These are phyloP conservation scores for Ataeniobius toweri DNA, from an alignment of 2,797 vertebrate genomes.

Conservation along the genomic window DNA sequence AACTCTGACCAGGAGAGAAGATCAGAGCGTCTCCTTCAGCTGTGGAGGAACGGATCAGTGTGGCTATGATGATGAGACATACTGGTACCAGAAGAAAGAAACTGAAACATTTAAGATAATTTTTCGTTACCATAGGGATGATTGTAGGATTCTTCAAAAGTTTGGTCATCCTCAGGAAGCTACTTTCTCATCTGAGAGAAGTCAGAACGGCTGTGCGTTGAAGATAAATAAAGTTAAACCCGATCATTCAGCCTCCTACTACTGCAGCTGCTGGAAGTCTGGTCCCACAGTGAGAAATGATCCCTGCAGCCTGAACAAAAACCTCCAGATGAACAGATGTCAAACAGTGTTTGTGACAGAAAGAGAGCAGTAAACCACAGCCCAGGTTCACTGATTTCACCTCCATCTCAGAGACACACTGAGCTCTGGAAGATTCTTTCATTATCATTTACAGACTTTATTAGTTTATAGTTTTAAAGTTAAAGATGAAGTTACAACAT, in stretches of 20 bases:
- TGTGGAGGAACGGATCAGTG: not conserved
- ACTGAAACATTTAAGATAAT: too few species aligned
- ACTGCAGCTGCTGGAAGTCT: not conserved
- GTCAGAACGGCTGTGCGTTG: not conserved
- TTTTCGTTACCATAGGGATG: fast-evolving
- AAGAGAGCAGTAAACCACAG: too few species aligned
- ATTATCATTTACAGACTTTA: too few species aligned
- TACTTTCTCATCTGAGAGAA: slow-evolving; percentile 5
- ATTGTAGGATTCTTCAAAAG: fast-evolving
- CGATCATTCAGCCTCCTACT: slow-evolving; percentile 9
- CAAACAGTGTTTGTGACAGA: too few species aligned
- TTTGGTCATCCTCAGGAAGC: slow-evolving; percentile 10
- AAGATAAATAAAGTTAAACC: not conserved
- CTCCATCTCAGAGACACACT: too few species aligned
- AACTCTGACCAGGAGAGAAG: not conserved
- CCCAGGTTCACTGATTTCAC: too few species aligned
- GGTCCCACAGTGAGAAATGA: not conserved
- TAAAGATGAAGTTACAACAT: too few species aligned
- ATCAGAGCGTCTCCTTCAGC: not conserved
- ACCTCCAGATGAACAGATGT: not conserved
- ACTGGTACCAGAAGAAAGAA: slow-evolving; percentile 20
- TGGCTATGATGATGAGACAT: fast-evolving
- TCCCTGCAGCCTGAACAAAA: slow-evolving; percentile 15
- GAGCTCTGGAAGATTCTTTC: too few species aligned
- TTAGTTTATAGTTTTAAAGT: too few species aligned